Conservation (phyloP, 2,113 vertebrate genomes). For the Merops nubicus region DNA sequence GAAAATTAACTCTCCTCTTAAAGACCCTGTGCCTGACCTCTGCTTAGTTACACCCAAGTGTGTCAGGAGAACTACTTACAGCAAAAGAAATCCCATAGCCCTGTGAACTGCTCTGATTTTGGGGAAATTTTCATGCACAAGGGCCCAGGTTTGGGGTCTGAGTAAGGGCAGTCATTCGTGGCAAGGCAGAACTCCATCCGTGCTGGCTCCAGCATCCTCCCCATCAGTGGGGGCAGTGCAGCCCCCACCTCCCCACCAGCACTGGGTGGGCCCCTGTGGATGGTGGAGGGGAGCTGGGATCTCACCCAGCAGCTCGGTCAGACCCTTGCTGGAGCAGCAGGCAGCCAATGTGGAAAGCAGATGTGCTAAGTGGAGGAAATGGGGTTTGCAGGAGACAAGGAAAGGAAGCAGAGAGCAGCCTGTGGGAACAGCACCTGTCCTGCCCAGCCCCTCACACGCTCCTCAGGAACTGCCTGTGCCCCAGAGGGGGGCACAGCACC, state of each 20-base stretch:
- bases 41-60: neutral
- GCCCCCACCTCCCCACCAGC: neutral
- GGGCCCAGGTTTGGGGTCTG: neutral
- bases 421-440: neutral
- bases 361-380: neutral
- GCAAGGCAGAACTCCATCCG: neutral
- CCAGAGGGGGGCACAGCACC: neutral
- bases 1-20: neutral
- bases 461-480: neutral
- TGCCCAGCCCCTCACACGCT: fast-evolving
- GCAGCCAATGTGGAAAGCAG: slow-evolving; percentile 3
- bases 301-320: neutral
- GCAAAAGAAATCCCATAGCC: neutral
- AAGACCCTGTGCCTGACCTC: neutral
- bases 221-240: fast-evolving
- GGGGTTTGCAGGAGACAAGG: neutral
- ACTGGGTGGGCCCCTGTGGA: fast-evolving
- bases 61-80: neutral
- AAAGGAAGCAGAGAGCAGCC: neutral
- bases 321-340: neutral
- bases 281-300: neutral
- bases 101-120: neutral
- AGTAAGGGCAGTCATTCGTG: too few relatives aligned
- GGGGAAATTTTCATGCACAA: neutral
- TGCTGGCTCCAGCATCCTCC: neutral